Evolutionary conservation across 1,140 invertebrate species (phyloP).

Genomic region (Paralvinella palmiformis): DNA sequence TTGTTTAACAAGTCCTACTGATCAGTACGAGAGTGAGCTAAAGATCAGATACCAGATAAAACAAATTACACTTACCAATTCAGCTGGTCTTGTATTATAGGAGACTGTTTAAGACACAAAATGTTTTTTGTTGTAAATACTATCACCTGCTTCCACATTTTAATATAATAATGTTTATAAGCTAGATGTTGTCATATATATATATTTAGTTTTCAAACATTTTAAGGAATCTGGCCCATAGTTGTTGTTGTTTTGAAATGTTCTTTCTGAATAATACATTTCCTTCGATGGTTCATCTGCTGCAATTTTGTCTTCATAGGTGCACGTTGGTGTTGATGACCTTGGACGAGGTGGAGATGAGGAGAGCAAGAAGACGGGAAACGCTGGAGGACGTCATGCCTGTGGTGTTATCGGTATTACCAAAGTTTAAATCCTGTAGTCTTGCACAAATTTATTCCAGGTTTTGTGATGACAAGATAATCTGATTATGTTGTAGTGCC

Average conservation of each 20-base stretch:
- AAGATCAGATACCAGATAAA: no score
- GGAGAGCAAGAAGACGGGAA: constrained; percentile 17
- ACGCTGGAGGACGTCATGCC: constrained; percentile 18
- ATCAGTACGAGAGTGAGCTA: no score
- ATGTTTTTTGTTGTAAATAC: no score
- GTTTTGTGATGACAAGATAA: no score
- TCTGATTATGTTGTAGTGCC: no score
- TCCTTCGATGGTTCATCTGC: background rate
- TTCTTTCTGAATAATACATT: background rate
- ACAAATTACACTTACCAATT: no score
- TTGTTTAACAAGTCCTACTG: no score
- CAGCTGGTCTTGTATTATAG: no score
- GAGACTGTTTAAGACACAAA: no score
- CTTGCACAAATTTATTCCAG: no score
- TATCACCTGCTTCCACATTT: background rate
- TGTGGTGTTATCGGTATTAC: constrained; percentile 22
- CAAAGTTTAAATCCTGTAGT: no score
- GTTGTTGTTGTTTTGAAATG: background rate
- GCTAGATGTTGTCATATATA: background rate
- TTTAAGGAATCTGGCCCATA: background rate
- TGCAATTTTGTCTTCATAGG: constrained; percentile 11
- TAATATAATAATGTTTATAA: background rate
- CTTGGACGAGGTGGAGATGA: constrained; percentile 20
- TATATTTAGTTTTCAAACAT: background rate
- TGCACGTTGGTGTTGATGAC: constrained; percentile 21